These are phyloP conservation scores for Sphyrna mokarran DNA, from an alignment of 2,113 vertebrate species.

Conservation along the genomic window DNA sequence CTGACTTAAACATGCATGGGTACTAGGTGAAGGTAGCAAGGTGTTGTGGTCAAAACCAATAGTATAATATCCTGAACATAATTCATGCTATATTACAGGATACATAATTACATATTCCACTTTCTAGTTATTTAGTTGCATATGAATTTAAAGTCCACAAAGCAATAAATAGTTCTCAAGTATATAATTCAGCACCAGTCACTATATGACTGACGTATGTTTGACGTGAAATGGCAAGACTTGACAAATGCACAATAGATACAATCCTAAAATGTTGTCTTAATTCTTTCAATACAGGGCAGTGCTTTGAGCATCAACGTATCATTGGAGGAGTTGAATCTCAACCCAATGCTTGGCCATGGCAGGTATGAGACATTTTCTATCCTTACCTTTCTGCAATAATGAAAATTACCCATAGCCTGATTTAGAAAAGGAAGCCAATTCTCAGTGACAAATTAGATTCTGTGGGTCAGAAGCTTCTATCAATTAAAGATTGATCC, in stretches of 20 bases:
- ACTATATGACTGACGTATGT: neutral
- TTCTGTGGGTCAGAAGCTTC: neutral
- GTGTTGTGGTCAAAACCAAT: neutral
- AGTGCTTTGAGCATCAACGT: conserved; percentile 49
- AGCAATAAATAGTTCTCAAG: neutral
- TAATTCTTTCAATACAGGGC: conserved; percentile 44
- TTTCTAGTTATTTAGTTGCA: neutral
- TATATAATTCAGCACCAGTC: neutral
- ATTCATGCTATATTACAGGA: neutral
- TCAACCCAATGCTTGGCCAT: conserved; percentile 67
- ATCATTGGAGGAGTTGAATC: conserved; percentile 74
- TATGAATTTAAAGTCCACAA: neutral
- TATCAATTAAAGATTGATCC: neutral
- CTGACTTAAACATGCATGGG: neutral
- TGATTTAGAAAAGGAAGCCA: neutral
- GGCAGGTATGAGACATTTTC: conserved; percentile 61
- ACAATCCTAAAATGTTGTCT: neutral
- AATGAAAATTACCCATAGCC: neutral
- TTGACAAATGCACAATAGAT: neutral
- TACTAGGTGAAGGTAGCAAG: neutral
- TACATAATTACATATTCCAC: neutral
- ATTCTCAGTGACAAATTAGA: neutral
- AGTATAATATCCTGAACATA: neutral
- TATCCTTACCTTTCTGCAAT: neutral
- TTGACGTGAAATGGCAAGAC: neutral